Evolutionary conservation across 1,140 invertebrate genomes (phyloP).

Genomic region (Daktulosphaira vitifoliae): DNA sequence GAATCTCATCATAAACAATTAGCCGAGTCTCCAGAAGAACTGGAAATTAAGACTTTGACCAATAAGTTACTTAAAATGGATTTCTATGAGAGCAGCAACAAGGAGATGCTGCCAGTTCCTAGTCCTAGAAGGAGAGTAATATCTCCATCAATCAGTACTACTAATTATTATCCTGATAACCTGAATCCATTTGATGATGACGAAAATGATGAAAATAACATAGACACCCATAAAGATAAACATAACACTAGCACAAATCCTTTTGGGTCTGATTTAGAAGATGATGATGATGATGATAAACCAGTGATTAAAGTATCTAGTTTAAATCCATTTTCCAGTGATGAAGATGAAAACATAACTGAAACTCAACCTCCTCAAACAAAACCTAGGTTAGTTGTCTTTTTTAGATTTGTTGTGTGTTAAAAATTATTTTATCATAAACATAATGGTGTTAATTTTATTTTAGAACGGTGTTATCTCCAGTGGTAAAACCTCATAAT

Average conservation of each 20-base stretch:
- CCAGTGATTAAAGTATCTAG: slow-evolving; percentile 35
- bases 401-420: too few species aligned
- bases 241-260: slow-evolving; percentile 52
- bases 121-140: slow-evolving; percentile 20
- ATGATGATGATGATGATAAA: slow-evolving; percentile 43
- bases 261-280: slow-evolving; percentile 59
- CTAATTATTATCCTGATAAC: slow-evolving; percentile 57
- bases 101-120: slow-evolving; percentile 12
- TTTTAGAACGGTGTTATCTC: slow-evolving; percentile 17
- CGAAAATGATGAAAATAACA: slow-evolving; percentile 49
- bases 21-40: slow-evolving; percentile 1
- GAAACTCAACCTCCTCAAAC: slow-evolving; percentile 32
- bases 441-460: not conserved
- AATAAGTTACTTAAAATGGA: slow-evolving; percentile 26
- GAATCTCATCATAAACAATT: not conserved
- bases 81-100: slow-evolving; percentile 20
- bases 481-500: not conserved
- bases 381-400: slow-evolving; percentile 37
- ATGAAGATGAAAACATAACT: slow-evolving; percentile 44
- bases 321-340: slow-evolving; percentile 62
- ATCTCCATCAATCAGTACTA: not conserved
- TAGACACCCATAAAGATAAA: slow-evolving; percentile 39
- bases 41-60: slow-evolving; percentile 13
- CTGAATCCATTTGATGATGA: slow-evolving; percentile 69
- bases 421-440: too few species aligned